Conservation (phyloP, 2,797 vertebrate genomes). For the Crocodylus rhombifer region DNA sequence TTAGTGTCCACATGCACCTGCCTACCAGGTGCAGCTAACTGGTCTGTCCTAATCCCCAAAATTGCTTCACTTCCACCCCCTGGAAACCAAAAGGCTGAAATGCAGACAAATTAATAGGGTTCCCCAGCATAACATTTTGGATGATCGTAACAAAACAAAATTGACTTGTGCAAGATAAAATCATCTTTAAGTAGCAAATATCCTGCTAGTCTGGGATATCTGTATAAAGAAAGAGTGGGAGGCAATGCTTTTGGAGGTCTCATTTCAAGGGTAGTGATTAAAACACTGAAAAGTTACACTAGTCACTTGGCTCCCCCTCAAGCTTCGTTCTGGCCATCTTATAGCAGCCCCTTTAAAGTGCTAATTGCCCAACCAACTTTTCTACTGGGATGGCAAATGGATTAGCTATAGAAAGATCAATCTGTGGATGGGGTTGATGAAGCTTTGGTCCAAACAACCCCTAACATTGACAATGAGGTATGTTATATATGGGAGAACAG, state of each 20-base stretch:
- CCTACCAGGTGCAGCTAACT: no score
- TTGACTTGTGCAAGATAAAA: not conserved
- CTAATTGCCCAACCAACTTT: not conserved
- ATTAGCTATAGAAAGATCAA: not conserved
- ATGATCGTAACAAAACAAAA: not conserved
- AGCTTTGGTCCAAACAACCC: not conserved
- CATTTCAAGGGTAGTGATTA: not conserved
- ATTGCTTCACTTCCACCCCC: not conserved
- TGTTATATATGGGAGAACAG: not conserved
- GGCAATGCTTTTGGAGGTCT: not conserved
- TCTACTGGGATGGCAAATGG: not conserved
- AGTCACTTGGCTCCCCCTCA: not conserved
- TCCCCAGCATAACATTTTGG: slow-evolving; percentile 1
- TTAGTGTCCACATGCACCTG: no score
- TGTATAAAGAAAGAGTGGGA: not conserved
- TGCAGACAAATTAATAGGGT: not conserved
- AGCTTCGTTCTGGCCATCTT: no score
- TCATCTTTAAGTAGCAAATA: not conserved
- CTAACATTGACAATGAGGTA: not conserved
- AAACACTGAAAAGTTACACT: not conserved
- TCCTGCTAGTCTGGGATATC: not conserved
- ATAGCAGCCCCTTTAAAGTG: not conserved
- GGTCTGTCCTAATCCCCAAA: no score
- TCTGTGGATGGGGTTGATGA: not conserved
- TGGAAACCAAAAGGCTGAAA: not conserved